Conservation (phyloP, 1,140 invertebrate species). For the Halesus radiatus region DNA sequence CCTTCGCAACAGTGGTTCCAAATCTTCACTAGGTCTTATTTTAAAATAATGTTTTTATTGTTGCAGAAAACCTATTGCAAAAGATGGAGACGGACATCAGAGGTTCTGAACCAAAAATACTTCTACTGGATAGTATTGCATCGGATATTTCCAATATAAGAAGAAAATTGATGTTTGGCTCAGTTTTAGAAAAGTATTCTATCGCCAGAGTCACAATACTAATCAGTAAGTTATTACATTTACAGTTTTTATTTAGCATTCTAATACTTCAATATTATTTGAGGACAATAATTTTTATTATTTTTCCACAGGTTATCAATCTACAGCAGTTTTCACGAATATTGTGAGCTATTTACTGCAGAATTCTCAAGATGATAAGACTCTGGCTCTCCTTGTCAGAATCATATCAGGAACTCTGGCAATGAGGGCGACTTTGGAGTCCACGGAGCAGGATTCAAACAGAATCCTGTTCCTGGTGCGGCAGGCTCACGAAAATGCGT, state of each 20-base stretch:
- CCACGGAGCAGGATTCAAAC: slow-evolving; percentile 63
- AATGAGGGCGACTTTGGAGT: slow-evolving; percentile 64
- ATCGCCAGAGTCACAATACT: slow-evolving; percentile 70
- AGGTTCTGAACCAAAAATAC: slow-evolving; percentile 63
- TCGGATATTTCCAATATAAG: slow-evolving; percentile 64
- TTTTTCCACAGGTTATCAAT: slow-evolving; percentile 67
- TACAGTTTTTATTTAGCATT: too few relatives aligned
- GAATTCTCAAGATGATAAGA: slow-evolving; percentile 68
- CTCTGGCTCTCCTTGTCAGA: slow-evolving; percentile 70
- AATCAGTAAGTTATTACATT: slow-evolving; percentile 65
- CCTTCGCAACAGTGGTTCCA: too few relatives aligned
- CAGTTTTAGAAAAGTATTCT: slow-evolving; percentile 67
- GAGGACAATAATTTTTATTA: background rate
- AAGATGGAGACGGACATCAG: slow-evolving; percentile 72
- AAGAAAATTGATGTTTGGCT: slow-evolving; percentile 57
- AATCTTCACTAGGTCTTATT: too few relatives aligned
- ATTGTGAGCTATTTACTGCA: slow-evolving; percentile 71
- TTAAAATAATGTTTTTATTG: slow-evolving; percentile 1
- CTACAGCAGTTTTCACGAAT: slow-evolving; percentile 70
- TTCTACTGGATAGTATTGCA: slow-evolving; percentile 63
- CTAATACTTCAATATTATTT: too few relatives aligned
- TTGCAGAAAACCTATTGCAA: slow-evolving; percentile 70
- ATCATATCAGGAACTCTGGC: slow-evolving; percentile 67
- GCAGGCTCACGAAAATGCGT: slow-evolving; percentile 64
- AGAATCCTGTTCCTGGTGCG: slow-evolving; percentile 64